Conservation (phyloP, 1,140 invertebrate species). For the Drosophila ficusphila region DNA sequence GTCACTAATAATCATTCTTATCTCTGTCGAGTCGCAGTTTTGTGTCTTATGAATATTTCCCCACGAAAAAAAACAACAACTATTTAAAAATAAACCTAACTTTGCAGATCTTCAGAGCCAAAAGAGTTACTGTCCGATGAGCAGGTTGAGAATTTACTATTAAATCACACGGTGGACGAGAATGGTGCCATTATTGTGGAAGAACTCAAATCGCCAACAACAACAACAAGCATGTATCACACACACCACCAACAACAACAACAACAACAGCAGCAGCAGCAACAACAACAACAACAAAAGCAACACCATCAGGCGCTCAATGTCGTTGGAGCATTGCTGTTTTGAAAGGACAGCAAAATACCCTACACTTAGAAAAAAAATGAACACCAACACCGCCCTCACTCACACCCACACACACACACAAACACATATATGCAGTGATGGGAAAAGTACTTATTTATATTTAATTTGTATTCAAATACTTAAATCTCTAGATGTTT, state of each 20-base stretch:
- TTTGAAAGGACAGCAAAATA: slow-evolving; percentile 33
- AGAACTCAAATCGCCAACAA: slow-evolving; percentile 76
- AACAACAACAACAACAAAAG: slow-evolving; percentile 53
- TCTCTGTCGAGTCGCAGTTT: slow-evolving; percentile 1
- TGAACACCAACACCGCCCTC: slow-evolving; percentile 1
- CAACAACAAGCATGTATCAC: slow-evolving; percentile 58
- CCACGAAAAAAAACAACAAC: not conserved
- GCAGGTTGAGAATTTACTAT: slow-evolving; percentile 83
- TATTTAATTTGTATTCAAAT: too few relatives aligned
- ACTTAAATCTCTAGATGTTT: not conserved
- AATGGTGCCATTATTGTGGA: slow-evolving; percentile 78
- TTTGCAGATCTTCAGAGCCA: slow-evolving; percentile 81
- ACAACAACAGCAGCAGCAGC: slow-evolving; percentile 38
- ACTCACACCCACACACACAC: not conserved
- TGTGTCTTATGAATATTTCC: not conserved
- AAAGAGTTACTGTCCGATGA: slow-evolving; percentile 83
- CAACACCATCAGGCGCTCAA: slow-evolving; percentile 58
- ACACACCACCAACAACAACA: slow-evolving; percentile 56
- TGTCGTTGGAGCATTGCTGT: slow-evolving; percentile 59
- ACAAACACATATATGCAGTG: slow-evolving; percentile 5
- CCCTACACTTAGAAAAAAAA: slow-evolving; percentile 12
- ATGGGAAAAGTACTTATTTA: too few relatives aligned
- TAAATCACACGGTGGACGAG: slow-evolving; percentile 79
- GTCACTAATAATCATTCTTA: not conserved
- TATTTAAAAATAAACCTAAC: slow-evolving; percentile 41